phyloP scores from a whole-genome alignment of 2,113 vertebrate species.

The Sebastes fasciatus region DNA sequence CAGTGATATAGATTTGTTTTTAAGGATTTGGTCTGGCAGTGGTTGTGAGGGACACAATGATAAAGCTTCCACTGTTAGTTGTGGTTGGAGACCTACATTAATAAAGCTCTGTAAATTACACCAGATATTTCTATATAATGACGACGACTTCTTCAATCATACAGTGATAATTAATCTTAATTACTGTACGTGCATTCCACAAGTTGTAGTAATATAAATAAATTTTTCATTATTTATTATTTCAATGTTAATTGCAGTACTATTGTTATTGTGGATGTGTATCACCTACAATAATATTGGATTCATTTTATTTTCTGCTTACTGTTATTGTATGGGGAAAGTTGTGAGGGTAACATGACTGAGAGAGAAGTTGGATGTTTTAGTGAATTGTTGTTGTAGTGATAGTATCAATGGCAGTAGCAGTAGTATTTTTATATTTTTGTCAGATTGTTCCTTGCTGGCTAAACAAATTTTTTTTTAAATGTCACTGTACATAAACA shows the following conservation, averaged over 20 bases:
- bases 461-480: no score
- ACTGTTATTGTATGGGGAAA: background rate
- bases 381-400: background rate
- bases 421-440: no score
- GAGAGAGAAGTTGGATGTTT: background rate
- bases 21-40: background rate
- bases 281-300: background rate
- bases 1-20: background rate
- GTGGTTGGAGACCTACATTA: background rate
- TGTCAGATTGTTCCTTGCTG: no score
- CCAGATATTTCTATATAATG: background rate
- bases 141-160: background rate
- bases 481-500: background rate
- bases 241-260: background rate
- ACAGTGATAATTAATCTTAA: background rate
- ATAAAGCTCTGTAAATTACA: background rate
- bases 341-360: background rate
- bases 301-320: background rate
- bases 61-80: background rate
- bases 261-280: background rate
- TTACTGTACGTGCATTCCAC: background rate
- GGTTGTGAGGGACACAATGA: background rate
- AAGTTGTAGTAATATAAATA: background rate
- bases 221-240: background rate
- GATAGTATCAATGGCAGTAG: no score